Evolutionary conservation across 1,140 invertebrate species (phyloP), one percentile per base, ranked within the genome.

Genomic region (Saccostrea echinata): DNA sequence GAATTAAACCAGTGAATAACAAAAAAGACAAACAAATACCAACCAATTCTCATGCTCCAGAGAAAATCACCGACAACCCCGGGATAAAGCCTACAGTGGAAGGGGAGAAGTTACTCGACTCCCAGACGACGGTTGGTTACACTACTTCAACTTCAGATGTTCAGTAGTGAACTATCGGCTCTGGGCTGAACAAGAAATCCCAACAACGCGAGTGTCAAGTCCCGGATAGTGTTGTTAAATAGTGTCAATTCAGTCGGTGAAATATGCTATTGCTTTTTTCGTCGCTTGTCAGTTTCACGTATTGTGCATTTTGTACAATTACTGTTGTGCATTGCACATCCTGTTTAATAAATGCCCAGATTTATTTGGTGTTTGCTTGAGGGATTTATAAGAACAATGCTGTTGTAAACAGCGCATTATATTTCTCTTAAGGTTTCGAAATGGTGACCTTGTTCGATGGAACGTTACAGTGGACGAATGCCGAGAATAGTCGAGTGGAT

Each of bases 321-420:
- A 71, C 68, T 76, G 27, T 76, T 76, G 68, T 76, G 68, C 68
- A 76, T 76, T 76, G 24, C 68, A 76, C 68, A 76, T 76, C 68
- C 68, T 76, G 68, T 76, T 76, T 76, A 76, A 76, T 76, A 76
- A 76, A 76, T 76, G 68, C 68, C 68, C 68, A 76, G 68, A 76
- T 76, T 30, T 76, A 76, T 27, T 76, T 33, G 68, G 55, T 61
- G 55, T 61, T 61, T 76, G 68, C 30, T 76, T 76, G 27, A 76
- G 27, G 30, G 68, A 76, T 76, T 30, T 76, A 76, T 76, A 76
- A 33, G 68, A 33, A 30, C 68, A 30, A 76, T 76, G 68, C 68
- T 76, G 68, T 76, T 76, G 11, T 30, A 76, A 76, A 76, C 68
- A 76, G 68, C 68, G 68, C 16, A 27, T 35, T 76, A 76, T 76